These are phyloP conservation scores for Anastatus disparis DNA, from an alignment of 1,140 invertebrate genomes.

Conservation along the genomic window DNA sequence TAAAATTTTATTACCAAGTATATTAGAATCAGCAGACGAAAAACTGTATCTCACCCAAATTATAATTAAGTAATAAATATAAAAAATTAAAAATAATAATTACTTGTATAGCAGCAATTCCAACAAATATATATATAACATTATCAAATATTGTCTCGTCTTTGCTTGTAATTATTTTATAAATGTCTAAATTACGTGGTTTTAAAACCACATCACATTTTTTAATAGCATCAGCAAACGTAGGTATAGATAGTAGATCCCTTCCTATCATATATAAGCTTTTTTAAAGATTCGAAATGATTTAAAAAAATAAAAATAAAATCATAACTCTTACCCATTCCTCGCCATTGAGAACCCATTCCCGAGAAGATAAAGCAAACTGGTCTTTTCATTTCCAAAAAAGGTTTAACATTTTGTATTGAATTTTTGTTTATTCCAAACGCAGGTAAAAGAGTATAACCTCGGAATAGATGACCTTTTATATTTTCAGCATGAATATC, in stretches of 20 bases:
- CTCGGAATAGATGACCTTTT: constrained; percentile 69
- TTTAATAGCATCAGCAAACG: constrained; percentile 73
- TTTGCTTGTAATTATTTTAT: constrained; percentile 81
- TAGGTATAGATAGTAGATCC: constrained; percentile 70
- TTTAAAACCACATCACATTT: constrained; percentile 79
- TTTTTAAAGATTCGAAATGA: neutral
- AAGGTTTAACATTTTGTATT: constrained; percentile 68
- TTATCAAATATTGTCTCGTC: constrained; percentile 82
- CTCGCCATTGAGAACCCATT: constrained; percentile 88
- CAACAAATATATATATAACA: constrained; percentile 87
- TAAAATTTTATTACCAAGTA: too few species aligned
- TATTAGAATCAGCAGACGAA: too few species aligned
- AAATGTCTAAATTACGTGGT: constrained; percentile 81
- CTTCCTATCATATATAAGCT: neutral
- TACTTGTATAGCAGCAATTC: constrained; percentile 86
- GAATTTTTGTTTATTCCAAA: constrained; percentile 56
- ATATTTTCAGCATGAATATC: constrained; percentile 67
- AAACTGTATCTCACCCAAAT: too few species aligned
- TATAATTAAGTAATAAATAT: constrained; percentile 81
- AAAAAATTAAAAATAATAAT: constrained; percentile 11
- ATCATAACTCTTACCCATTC: constrained; percentile 76
- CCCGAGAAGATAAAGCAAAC: constrained; percentile 92
- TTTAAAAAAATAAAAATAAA: constrained; percentile 41
- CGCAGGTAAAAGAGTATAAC: constrained; percentile 64
- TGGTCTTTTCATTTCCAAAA: constrained; percentile 72